Evolutionary conservation across 2,113 vertebrate species (phyloP).

Genomic region (Electrona antarctica): DNA sequence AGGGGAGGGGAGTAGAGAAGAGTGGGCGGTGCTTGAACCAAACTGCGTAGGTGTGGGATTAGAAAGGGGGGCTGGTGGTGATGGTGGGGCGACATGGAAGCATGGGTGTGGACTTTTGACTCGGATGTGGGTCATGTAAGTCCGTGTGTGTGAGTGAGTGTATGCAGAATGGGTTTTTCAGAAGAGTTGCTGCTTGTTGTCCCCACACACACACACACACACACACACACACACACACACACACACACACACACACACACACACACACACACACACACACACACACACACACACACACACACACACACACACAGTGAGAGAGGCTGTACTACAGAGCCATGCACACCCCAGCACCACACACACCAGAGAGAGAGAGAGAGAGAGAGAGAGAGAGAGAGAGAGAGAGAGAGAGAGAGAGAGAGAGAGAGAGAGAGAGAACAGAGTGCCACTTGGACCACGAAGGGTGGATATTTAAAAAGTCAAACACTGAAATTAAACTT

Average conservation of each 20-base stretch:
- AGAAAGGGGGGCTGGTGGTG: slow-evolving; percentile 26
- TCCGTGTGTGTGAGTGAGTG: slow-evolving; percentile 24
- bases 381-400: slow-evolving; percentile 16
- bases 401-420: slow-evolving; percentile 43
- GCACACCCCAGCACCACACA: slow-evolving; percentile 46
- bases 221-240: too few relatives aligned
- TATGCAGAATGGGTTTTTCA: too few relatives aligned
- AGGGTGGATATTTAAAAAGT: slow-evolving; percentile 58
- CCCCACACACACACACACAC: too few relatives aligned
- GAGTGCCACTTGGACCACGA: slow-evolving; percentile 60
- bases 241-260: too few relatives aligned
- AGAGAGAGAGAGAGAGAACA: slow-evolving; percentile 51
- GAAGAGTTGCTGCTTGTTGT: slow-evolving; percentile 69
- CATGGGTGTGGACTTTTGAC: slow-evolving; percentile 52
- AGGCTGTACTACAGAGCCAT: slow-evolving; percentile 54
- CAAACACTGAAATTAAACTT: slow-evolving; percentile 66
- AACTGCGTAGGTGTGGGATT: slow-evolving; percentile 71
- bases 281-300: too few relatives aligned
- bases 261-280: too few relatives aligned
- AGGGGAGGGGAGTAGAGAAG: slow-evolving; percentile 44
- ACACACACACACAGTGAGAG: slow-evolving; percentile 34
- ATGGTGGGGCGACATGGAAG: slow-evolving; percentile 25
- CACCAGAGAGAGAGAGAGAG: not conserved
- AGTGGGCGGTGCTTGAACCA: slow-evolving; percentile 34
- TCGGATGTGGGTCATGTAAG: slow-evolving; percentile 65